Conservation (phyloP, 2,888 invertebrate species). For the Amblyjoppa fuscipennis region DNA sequence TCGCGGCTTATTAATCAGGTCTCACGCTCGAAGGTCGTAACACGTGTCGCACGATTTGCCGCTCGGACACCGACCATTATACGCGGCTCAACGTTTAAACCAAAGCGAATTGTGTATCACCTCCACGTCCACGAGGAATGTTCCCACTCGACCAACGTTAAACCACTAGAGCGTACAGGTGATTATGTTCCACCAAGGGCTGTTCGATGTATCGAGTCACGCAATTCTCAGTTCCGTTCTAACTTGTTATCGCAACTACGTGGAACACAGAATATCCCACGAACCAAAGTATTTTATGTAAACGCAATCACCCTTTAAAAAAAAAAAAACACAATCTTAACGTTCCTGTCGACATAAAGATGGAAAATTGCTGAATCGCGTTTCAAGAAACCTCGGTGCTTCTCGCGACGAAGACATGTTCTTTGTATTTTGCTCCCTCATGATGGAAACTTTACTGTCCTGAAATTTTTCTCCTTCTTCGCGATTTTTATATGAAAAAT, state of each 20-base stretch:
- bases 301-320: slow-evolving; percentile 38
- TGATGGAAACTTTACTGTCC: not conserved
- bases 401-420: not conserved
- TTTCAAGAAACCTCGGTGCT: slow-evolving; percentile 48
- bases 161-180: slow-evolving; percentile 8
- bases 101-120: not conserved
- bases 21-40: slow-evolving; percentile 44
- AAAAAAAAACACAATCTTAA: slow-evolving; percentile 23
- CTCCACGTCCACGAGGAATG: slow-evolving; percentile 24
- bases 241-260: not conserved
- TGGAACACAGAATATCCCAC: slow-evolving; percentile 14
- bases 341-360: slow-evolving; percentile 9
- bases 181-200: slow-evolving; percentile 26
- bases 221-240: slow-evolving; percentile 27
- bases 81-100: not conserved
- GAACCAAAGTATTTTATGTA: slow-evolving; percentile 45
- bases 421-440: not conserved
- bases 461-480: not conserved
- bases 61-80: slow-evolving; percentile 27
- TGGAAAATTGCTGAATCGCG: slow-evolving; percentile 64
- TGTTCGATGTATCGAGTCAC: slow-evolving; percentile 49
- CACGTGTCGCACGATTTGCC: slow-evolving; percentile 33
- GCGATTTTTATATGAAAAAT: not conserved
- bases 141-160: slow-evolving; percentile 30
- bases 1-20: slow-evolving; percentile 46